A percentile compares a stretch with the other conserved stretches of the same genome.
Conservation (phyloP, 2,888 invertebrate genomes). For the Lottia gigantea region DNA sequence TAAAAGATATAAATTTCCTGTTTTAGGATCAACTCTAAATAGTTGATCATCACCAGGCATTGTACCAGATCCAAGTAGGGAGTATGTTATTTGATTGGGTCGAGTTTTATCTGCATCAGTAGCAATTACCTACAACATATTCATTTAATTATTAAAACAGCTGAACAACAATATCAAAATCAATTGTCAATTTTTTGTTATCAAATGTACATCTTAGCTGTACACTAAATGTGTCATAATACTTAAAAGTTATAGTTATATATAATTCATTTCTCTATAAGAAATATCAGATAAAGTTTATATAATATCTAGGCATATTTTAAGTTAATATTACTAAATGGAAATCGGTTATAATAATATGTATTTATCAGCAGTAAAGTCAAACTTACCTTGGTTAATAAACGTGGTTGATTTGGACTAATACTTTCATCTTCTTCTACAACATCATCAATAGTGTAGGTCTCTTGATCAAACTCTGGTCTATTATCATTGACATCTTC, state of each 20-base stretch:
- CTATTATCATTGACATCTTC: conserved; percentile 99
- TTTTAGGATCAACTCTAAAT: conserved; percentile 96
- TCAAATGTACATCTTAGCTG: no score
- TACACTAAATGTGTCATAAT: no score
- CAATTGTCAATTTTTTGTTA: no score
- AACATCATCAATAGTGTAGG: conserved; percentile 46
- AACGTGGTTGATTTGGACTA: conserved; percentile 23
- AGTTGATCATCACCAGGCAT: conserved; percentile 38
- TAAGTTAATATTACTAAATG: no score
- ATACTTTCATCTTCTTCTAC: conserved; percentile 48
- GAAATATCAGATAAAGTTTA: no score
- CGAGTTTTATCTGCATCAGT: conserved; percentile 96
- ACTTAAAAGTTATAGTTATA: no score
- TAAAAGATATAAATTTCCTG: conserved; percentile 93
- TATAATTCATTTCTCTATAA: no score
- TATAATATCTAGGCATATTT: no score
- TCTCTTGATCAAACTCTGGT: conserved; percentile 84
- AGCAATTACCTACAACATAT: conserved; percentile 83
- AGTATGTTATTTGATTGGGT: conserved; percentile 92
- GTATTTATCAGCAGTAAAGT: no score
- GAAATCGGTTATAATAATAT: no score
- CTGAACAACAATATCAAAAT: no score
- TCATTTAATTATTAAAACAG: no score
- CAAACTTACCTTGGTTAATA: conserved; percentile 12
- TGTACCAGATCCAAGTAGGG: conserved; percentile 44